These are phyloP conservation scores for Reinhardtius hippoglossoides DNA, from an alignment of 2,113 vertebrate genomes.

Conservation along the genomic window DNA sequence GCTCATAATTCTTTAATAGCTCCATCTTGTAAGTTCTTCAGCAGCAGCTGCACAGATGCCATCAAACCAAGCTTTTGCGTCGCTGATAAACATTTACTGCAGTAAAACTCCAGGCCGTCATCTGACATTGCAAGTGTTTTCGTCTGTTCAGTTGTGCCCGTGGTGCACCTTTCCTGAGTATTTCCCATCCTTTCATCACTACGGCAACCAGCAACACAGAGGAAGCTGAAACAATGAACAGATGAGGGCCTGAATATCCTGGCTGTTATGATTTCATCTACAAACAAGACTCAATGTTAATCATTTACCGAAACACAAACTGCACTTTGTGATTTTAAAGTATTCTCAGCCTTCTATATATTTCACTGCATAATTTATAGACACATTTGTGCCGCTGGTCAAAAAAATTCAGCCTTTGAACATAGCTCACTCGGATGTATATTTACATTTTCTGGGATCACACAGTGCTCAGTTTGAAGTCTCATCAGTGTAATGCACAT, in stretches of 20 bases:
- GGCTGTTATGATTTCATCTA: constrained; percentile 49
- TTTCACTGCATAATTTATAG: background rate
- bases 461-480: background rate
- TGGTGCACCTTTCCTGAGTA: constrained; percentile 37
- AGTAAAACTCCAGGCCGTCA: constrained; percentile 1
- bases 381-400: background rate
- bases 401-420: background rate
- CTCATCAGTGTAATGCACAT: background rate
- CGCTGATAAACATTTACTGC: background rate
- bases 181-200: constrained; percentile 67
- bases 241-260: constrained; percentile 69
- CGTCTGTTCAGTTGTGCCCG: constrained; percentile 28
- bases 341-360: background rate
- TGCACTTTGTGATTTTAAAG: background rate
- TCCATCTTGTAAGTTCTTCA: background rate
- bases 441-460: constrained; percentile 27
- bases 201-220: constrained; percentile 72
- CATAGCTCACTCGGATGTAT: constrained; percentile 19
- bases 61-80: background rate
- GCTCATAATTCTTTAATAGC: background rate
- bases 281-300: constrained; percentile 21
- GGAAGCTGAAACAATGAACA: constrained; percentile 76
- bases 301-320: background rate
- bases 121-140: constrained; percentile 41
- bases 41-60: constrained; percentile 3